These are phyloP conservation scores for Poecilobothrus nobilitatus DNA, from an alignment of 2,888 invertebrate species.

Conservation along the genomic window DNA sequence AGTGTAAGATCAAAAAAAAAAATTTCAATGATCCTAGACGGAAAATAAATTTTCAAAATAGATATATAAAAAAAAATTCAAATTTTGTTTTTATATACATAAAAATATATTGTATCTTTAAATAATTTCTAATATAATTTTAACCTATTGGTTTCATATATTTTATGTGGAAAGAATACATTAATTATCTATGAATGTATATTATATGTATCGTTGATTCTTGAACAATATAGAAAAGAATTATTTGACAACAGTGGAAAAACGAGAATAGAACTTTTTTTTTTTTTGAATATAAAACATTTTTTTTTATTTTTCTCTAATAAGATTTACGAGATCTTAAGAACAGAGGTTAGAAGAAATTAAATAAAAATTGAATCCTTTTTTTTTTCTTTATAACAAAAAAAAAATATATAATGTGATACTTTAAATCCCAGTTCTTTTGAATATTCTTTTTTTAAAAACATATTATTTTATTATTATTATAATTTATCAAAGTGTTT, in stretches of 20 bases:
- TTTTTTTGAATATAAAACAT: too few relatives aligned
- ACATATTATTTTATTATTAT: not conserved
- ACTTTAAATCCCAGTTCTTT: not conserved
- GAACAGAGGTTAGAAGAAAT: not conserved
- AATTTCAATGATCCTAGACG: not conserved
- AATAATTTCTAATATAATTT: not conserved
- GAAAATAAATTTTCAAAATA: not conserved
- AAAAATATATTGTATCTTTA: too few relatives aligned
- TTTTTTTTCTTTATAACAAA: not conserved
- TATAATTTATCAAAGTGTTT: not conserved
- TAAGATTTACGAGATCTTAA: not conserved
- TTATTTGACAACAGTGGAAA: not conserved
- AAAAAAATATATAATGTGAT: not conserved
- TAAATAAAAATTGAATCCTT: not conserved
- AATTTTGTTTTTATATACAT: too few relatives aligned
- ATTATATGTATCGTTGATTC: not conserved
- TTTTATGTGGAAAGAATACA: not conserved
- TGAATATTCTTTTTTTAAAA: not conserved
- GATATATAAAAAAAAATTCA: too few relatives aligned
- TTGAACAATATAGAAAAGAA: not conserved
- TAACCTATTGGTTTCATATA: not conserved
- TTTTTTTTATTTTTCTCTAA: too few relatives aligned
- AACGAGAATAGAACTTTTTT: too few relatives aligned
- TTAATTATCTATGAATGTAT: not conserved
- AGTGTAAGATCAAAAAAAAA: not conserved